Conservation (phyloP, 1,140 invertebrate species). For the Paraescarpia echinospica region DNA sequence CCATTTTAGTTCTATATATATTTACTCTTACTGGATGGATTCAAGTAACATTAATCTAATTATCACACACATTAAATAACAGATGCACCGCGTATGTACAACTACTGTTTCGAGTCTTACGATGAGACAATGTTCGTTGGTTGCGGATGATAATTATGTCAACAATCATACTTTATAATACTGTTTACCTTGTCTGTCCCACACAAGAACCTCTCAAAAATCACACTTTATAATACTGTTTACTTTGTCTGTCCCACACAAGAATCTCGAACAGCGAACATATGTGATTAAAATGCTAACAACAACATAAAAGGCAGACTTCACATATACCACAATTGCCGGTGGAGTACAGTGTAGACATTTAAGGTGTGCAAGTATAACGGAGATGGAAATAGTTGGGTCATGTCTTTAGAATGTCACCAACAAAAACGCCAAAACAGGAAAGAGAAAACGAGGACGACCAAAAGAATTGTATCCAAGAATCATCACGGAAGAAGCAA, state of each 20-base stretch:
- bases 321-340: background rate
- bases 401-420: too few species aligned
- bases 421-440: too few species aligned
- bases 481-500: too few species aligned
- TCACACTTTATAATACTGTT: background rate
- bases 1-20: background rate
- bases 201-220: background rate
- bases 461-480: too few species aligned
- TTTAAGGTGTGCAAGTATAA: too few species aligned
- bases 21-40: background rate
- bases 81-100: background rate
- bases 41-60: background rate
- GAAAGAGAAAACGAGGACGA: too few species aligned
- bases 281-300: background rate
- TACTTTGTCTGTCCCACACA: background rate
- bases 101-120: background rate
- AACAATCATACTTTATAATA: background rate
- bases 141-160: background rate
- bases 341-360: too few species aligned
- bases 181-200: background rate
- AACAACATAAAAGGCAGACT: background rate
- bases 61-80: background rate
- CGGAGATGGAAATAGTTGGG: too few species aligned
- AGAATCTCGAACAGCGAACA: background rate
- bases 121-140: background rate